Evolutionary conservation across 2,888 invertebrate genomes (phyloP), one percentile per base, ranked within the genome.

Genomic region (Glyphotaelius pellucidus): DNA sequence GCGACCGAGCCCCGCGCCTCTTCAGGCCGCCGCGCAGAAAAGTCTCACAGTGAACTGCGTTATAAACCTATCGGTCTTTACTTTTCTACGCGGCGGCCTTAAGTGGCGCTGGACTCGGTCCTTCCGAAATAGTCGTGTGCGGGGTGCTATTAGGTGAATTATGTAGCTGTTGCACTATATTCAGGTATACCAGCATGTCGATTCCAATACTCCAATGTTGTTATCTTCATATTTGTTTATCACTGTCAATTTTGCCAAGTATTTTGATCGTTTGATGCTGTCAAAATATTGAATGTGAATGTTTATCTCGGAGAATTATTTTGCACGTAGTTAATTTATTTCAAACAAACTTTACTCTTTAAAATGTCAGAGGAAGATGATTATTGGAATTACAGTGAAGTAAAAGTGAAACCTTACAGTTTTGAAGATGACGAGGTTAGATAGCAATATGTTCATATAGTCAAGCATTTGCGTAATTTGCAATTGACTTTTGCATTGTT

Each of bases 381-480:
- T 94, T 98, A 97, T 95, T 98, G 98, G 98, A 97, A 98, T 94
- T 97, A 97, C 80, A 97, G 97, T 94, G 97, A 97, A 94, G 97
- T 97, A 25, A 97, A 97, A 92, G 97, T 97, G 1, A 97, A 97
- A 93, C 97, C 97, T 0, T 98, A 98, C 94, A 97, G 96, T 94
- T 98, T 98, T 94, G 98, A 98, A 94, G 98, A 98, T 93, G 98
- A 97, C 94, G 97, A 98, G 94, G 97, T 97, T 94, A 67, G 84
- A 31, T 86, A 67, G 30, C 31, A 86, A 79, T 15, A 67, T 52
- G 15, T 90, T n/a, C 11, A 30, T 88, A 12, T 32, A 84, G 14
- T 47, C 14, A 12, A 14, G 47, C 47, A 47, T 47, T 47, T 14
- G 47, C 83, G 35, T 84, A 84, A 32, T 32, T 84, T 80, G n/a